These are phyloP conservation scores for Epinotia demarniana DNA, from an alignment of 2,888 invertebrate species.

Conservation along the genomic window DNA sequence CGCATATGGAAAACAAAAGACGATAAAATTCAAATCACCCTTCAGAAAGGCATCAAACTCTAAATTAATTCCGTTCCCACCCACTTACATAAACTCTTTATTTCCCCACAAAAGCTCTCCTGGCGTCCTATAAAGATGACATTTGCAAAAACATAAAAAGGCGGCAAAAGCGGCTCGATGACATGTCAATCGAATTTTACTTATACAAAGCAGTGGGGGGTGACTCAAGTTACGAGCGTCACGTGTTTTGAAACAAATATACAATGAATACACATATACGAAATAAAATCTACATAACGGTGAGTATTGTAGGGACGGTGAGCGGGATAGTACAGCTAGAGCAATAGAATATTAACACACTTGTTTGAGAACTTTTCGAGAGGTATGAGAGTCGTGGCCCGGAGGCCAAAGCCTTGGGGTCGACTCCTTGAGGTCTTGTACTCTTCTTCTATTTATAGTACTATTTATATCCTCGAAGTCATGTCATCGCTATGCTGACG, in stretches of 20 bases:
- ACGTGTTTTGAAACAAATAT: conserved; percentile 18
- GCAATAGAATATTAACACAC: too few relatives aligned
- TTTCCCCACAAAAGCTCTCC: conserved; percentile 48
- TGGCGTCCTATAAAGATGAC: conserved; percentile 62
- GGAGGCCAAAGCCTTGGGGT: too few relatives aligned
- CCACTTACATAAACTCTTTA: conserved; percentile 44
- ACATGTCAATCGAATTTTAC: conserved; percentile 75
- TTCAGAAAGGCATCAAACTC: conserved; percentile 42
- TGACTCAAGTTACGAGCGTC: conserved; percentile 46
- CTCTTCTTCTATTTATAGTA: too few relatives aligned
- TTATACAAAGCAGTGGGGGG: conserved; percentile 57
- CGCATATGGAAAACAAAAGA: conserved; percentile 29
- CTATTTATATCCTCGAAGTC: too few relatives aligned
- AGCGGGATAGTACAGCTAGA: too few relatives aligned
- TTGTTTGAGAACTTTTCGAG: too few relatives aligned
- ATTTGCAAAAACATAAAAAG: conserved; percentile 71
- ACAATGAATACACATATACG: too few relatives aligned
- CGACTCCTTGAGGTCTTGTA: too few relatives aligned
- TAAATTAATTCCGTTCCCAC: conserved; percentile 44
- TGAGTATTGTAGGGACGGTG: too few relatives aligned
- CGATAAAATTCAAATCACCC: conserved; percentile 41
- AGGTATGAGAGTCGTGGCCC: too few relatives aligned
- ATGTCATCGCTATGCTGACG: too few relatives aligned
- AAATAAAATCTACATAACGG: too few relatives aligned
- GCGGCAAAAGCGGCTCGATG: conserved; percentile 67